Base-by-base conservation (phyloP, 2,113 vertebrate species). In the Bettongia penicillata region DNA sequence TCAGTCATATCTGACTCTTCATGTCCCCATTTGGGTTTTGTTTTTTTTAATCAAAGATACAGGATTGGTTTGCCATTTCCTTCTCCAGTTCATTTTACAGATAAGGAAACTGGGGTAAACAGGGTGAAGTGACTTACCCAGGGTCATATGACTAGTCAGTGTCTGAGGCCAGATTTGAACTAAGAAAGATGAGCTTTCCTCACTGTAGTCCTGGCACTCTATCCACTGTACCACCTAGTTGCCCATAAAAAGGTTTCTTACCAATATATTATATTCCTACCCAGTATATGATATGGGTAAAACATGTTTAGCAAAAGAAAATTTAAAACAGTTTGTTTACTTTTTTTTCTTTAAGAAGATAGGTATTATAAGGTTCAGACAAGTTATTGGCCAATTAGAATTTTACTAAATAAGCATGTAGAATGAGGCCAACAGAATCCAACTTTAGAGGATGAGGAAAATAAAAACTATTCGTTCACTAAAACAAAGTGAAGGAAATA, bases 401-500 rank as follows among this genome's bases (percentile, higher is more conserved):
- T 47, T 77, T 90, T 94, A 31, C 84, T 94, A 95, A 96, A 26
- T 90, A 97, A 98, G 55, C 9, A 97, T 50, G 91, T 94, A 24
- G 95, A 96, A 97, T 47, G 93, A 51, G 94, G 51, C 89, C 91
- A 90, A 37, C 91, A 92, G 2, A 95, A 92, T 94, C 68, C 77
- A 90, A 97, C 93, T 98, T 97, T 95, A 53, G 95, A 55, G 91
- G 95, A 49, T 31, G 93, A 93, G 95, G 25, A 53, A 95, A 94
- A 97, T 97, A 68, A 95, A 98, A 97, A 49, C 53, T 68, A 52
- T 55, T 95, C 55, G 94, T 77, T 97, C 47, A 93, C 51, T 96
- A 94, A 96, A 97, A 97, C 94, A 84, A 95, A 97, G 96, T n/a
- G 43, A 49, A 96, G 52, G 50, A 97, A 96, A 97, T n/a, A 92